These are phyloP conservation scores for Doris montereyensis DNA, from an alignment of 2,888 invertebrate species.

Conservation along the genomic window DNA sequence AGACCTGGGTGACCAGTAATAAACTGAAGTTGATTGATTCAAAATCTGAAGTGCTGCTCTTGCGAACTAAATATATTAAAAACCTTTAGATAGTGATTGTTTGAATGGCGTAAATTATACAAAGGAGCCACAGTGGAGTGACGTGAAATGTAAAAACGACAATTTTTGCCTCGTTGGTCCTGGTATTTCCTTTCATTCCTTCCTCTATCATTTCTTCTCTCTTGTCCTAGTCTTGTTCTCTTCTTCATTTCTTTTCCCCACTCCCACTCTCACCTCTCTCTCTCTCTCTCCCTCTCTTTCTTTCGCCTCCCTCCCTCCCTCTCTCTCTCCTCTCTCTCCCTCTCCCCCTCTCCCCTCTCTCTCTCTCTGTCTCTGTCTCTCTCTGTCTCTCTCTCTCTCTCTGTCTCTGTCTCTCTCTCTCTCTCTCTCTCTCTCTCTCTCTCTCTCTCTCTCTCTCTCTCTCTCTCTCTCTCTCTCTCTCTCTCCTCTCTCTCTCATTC, in stretches of 20 bases:
- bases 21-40: too few species aligned
- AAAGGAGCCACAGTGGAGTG: too few species aligned
- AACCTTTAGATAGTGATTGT: too few species aligned
- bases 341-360: not conserved
- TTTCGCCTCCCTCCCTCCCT: not conserved
- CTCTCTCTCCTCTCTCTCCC: not conserved
- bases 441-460: constrained; percentile 13
- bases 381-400: not conserved
- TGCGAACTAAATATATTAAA: too few species aligned
- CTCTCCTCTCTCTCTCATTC: constrained; percentile 14
- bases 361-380: not conserved
- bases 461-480: constrained; percentile 20
- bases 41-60: too few species aligned
- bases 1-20: too few species aligned
- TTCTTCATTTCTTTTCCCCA: not conserved
- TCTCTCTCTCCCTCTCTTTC: not conserved
- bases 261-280: not conserved
- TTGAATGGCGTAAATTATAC: too few species aligned
- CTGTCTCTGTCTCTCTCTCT: not conserved
- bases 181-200: not conserved
- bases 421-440: not conserved
- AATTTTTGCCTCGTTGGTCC: not conserved
- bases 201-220: not conserved
- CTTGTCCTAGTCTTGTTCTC: not conserved
- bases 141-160: too few species aligned